These are phyloP conservation scores for Podotricha telesiphe DNA, from an alignment of 2,888 invertebrate species.

Conservation along the genomic window DNA sequence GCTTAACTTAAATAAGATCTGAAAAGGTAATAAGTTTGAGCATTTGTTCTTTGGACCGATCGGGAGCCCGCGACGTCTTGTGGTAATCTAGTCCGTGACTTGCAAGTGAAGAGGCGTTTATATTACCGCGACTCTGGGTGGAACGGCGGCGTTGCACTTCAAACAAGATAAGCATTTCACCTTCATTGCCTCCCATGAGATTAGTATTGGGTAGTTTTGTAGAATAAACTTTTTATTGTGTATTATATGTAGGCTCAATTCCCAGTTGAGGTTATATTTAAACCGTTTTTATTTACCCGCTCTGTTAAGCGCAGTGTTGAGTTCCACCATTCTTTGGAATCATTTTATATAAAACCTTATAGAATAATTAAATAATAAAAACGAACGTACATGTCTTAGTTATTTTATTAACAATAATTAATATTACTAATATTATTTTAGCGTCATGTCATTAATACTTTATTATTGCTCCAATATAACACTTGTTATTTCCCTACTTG, in stretches of 20 bases:
- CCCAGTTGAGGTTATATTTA: no score
- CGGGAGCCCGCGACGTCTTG: slow-evolving; percentile 66
- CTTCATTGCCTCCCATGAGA: slow-evolving; percentile 25
- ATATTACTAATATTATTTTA: no score
- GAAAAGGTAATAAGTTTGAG: slow-evolving; percentile 50
- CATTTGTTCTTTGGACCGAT: slow-evolving; percentile 58
- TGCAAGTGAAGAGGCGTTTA: slow-evolving; percentile 78
- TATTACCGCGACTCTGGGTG: slow-evolving; percentile 59
- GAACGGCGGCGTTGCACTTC: slow-evolving; percentile 45
- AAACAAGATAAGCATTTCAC: slow-evolving; percentile 37
- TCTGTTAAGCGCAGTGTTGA: no score
- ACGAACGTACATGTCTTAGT: no score
- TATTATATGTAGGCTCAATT: neutral
- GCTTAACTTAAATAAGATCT: slow-evolving; percentile 41
- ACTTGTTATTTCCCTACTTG: no score
- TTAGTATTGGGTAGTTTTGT: slow-evolving; percentile 1
- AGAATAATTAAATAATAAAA: no score
- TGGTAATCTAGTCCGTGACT: slow-evolving; percentile 82
- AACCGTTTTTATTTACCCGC: no score
- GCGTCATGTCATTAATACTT: no score
- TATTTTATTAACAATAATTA: no score
- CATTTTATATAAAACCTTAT: no score
- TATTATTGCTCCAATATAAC: no score
- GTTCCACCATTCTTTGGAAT: no score
- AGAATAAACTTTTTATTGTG: neutral